A percentile compares a stretch with the other conserved stretches of the same genome.
Conservation (phyloP, 1,140 invertebrate genomes). For the Pectinophora gossypiella region DNA sequence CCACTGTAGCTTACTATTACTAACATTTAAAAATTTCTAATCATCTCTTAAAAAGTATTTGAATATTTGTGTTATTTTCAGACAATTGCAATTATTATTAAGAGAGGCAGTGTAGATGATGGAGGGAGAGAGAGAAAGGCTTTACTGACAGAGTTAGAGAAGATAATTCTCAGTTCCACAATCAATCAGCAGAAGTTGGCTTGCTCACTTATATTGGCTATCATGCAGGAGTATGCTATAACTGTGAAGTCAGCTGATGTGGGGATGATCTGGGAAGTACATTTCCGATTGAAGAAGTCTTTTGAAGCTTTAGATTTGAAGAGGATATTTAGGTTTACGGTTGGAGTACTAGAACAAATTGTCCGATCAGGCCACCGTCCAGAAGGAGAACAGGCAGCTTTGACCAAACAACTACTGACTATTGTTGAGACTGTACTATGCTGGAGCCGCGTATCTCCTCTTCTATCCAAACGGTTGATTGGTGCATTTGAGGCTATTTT, state of each 20-base stretch:
- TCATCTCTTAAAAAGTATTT: too few relatives aligned
- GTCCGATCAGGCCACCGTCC: constrained; percentile 72
- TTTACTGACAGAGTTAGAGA: constrained; percentile 81
- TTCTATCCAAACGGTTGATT: constrained; percentile 81
- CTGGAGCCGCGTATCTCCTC: constrained; percentile 83
- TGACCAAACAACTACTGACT: constrained; percentile 81
- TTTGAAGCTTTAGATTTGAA: constrained; percentile 89
- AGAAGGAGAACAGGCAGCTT: constrained; percentile 58
- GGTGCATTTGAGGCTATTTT: constrained; percentile 83
- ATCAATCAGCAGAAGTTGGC: constrained; percentile 81
- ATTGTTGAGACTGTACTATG: constrained; percentile 84
- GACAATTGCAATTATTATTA: constrained; percentile 91
- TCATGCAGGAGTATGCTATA: constrained; percentile 92
- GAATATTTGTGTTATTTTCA: constrained; percentile 79
- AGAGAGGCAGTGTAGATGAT: constrained; percentile 86
- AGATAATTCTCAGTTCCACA: constrained; percentile 60
- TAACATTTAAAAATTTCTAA: too few relatives aligned
- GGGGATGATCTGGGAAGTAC: constrained; percentile 90
- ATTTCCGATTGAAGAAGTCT: constrained; percentile 87
- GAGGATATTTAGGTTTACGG: constrained; percentile 82
- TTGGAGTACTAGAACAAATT: constrained; percentile 73
- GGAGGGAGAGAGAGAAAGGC: constrained; percentile 80
- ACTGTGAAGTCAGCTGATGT: constrained; percentile 91
- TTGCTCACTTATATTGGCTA: constrained; percentile 86
- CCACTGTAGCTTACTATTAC: too few relatives aligned